Percentiles rank a stretch among this genome's conserved stretches.
phyloP scores from a whole-genome alignment of 2,113 vertebrate species.

The Embiotoca jacksoni region DNA sequence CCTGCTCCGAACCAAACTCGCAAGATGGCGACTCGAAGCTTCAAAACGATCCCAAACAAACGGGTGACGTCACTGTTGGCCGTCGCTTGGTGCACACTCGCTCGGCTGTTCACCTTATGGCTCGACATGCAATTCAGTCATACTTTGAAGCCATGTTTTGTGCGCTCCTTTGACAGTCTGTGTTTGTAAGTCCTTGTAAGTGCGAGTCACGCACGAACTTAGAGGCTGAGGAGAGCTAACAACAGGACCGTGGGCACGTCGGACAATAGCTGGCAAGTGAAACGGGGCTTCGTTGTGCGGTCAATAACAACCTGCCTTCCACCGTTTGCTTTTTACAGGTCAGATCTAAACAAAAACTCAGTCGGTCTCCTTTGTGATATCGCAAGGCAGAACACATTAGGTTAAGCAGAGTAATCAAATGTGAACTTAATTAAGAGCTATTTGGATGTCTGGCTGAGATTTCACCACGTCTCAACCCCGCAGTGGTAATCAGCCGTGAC shows the following conservation, averaged over 20 bases:
- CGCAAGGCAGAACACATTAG: conserved; percentile 37
- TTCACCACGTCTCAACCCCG: conserved; percentile 51
- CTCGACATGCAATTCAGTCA: no score
- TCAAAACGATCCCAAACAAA: no score
- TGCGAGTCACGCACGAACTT: conserved; percentile 26
- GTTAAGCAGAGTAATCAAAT: conserved; percentile 61
- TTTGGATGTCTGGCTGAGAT: conserved; percentile 69
- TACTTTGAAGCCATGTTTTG: background rate
- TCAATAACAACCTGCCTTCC: conserved; percentile 11
- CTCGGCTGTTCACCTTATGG: no score
- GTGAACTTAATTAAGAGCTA: conserved; percentile 65
- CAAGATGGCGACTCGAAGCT: no score
- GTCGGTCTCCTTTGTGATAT: conserved; percentile 19
- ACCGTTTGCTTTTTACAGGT: conserved; percentile 45
- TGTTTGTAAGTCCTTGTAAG: background rate
- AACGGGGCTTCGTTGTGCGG: conserved; percentile 36
- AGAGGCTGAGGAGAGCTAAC: conserved; percentile 42
- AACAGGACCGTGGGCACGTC: conserved; percentile 64
- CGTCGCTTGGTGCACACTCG: no score
- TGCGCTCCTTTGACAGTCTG: background rate
- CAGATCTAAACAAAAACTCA: conserved; percentile 41
- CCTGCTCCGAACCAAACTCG: no score
- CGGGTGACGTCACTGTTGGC: no score
- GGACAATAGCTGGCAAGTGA: conserved; percentile 57
- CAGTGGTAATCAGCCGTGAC: conserved; percentile 64